Conservation (phyloP, 2,113 vertebrate species). For the Aplodontia rufa region DNA sequence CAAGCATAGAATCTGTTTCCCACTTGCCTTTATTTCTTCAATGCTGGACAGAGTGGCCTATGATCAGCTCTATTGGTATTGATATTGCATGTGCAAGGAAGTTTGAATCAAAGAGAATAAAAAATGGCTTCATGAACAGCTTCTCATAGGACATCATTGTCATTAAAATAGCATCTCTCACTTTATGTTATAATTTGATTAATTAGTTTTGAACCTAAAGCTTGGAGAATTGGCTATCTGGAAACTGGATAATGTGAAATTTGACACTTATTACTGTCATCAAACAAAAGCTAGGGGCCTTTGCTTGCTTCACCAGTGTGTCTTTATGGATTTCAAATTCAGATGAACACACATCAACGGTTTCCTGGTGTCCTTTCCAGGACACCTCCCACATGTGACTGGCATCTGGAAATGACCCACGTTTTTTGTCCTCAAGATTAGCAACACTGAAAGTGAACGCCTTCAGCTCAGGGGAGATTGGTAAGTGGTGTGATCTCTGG, state of each 20-base stretch:
- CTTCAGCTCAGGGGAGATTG: not conserved
- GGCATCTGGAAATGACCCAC: not conserved
- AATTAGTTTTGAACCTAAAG: not conserved
- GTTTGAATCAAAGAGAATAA: not conserved
- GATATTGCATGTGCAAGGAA: not conserved
- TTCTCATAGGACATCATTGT: not conserved
- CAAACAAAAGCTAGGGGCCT: not conserved
- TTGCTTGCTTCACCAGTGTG: not conserved
- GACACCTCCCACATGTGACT: not conserved
- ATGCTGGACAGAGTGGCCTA: not conserved
- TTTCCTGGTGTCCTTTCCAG: not conserved
- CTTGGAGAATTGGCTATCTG: not conserved
- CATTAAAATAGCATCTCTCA: not conserved
- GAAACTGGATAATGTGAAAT: not conserved
- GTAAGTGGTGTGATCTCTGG: not conserved
- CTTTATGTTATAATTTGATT: not conserved
- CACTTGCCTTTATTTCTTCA: not conserved
- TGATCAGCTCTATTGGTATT: not conserved
- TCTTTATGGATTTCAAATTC: not conserved
- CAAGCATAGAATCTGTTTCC: not conserved
- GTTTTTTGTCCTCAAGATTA: not conserved
- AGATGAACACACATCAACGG: not conserved
- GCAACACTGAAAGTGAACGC: not conserved
- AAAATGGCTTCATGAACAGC: not conserved
- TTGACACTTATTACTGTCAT: not conserved